phyloP scores from a whole-genome alignment of 2,113 vertebrate genomes.

The Pedetes capensis region DNA sequence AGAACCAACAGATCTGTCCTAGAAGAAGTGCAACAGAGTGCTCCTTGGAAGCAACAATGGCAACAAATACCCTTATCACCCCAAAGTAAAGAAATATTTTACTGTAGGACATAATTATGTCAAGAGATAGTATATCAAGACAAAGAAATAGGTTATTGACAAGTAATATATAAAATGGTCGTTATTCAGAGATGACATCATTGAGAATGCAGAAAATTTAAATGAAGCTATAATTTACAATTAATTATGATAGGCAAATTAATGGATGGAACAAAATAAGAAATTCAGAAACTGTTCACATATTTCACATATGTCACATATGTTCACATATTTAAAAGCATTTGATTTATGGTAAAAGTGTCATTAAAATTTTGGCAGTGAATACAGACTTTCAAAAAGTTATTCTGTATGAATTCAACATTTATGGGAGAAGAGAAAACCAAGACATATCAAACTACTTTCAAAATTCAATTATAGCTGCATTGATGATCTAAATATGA shows the following conservation, averaged over 20 bases:
- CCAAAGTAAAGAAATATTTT: background rate
- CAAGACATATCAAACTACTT: background rate
- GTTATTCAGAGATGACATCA: background rate
- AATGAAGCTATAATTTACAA: background rate
- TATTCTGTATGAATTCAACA: background rate
- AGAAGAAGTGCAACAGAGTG: too few relatives aligned
- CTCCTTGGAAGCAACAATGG: too few relatives aligned
- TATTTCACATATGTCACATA: too few relatives aligned
- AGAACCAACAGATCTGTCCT: too few relatives aligned
- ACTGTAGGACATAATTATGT: background rate
- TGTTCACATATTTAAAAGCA: background rate
- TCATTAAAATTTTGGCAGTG: background rate
- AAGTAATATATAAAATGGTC: background rate
- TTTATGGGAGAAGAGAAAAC: background rate
- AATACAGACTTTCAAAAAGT: background rate
- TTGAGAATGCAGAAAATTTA: background rate
- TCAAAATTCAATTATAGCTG: background rate
- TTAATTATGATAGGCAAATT: background rate
- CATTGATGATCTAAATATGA: background rate
- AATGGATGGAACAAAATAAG: background rate
- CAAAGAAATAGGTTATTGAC: background rate
- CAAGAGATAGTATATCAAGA: background rate
- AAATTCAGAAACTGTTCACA: background rate
- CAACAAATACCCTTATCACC: background rate
- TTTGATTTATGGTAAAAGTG: background rate